Evolutionary conservation across 2,113 vertebrate genomes (phyloP), one percentile per base, ranked within the genome.

Genomic region (Carlito syrichta): DNA sequence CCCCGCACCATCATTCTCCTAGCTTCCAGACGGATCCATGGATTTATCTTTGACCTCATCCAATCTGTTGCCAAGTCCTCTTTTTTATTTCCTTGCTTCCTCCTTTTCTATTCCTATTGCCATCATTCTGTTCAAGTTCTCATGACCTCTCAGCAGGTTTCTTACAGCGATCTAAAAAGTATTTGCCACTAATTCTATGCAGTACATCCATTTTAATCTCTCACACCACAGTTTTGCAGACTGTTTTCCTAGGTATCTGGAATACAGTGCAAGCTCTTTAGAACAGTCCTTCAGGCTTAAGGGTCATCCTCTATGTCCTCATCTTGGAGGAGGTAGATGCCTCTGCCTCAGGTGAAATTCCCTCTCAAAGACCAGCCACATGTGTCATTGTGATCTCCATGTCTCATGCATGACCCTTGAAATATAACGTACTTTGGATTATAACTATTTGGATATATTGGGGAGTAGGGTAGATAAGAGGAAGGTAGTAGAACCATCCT

Each of bases 171-270:
- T 38, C n/a, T 45, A 16, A 45, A 79, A 68, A 38, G 20, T 13
- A 9, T 4, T 68, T 25, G 12, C 62, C 14, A 2, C 35, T 40
- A 6, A 43, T 76, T 68, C 11, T 50, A 6, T 7, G 2, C 2
- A 6, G 32, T 6, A 11, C 17, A 60, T 91, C 40, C 38, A 63
- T 52, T 82, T 10, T n/a, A 48, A 12, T 38, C 50, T 7, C 11
- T 60, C 32, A 27, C 2, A 38, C 48, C 35, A 19, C 14, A 9
- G 45, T n/a, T 45, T 32, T 40, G 32, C 35, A 9, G 9, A 38
- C 9, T 3, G 11, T 25, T 22, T 11, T 1, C 52, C 17, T 22
- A 0, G 8, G 40, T 3, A 48, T 8, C 62, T 43, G 5, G 58
- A 71, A n/a, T 27, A 43, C 16, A 58, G 20, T 9, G 43, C 17